Conservation (phyloP, 2,113 vertebrate genomes). For the Pleuronectes platessa region DNA sequence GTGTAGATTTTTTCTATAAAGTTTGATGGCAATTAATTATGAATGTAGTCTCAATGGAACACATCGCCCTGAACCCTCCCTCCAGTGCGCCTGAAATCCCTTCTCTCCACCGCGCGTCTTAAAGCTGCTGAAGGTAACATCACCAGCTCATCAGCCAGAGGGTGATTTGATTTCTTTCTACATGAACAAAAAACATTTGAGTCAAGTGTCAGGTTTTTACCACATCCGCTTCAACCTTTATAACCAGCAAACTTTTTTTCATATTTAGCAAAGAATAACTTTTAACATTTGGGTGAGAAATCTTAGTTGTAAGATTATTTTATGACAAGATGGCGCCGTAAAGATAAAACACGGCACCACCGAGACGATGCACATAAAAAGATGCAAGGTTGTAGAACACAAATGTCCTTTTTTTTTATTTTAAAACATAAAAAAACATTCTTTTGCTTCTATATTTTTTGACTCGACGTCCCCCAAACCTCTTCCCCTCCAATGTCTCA, state of each 20-base stretch:
- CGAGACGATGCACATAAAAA: background rate
- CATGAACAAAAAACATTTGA: constrained; percentile 26
- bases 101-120: background rate
- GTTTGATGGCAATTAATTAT: background rate
- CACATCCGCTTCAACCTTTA: constrained; percentile 32
- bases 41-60: background rate
- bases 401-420: constrained; percentile 16
- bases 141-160: constrained; percentile 6
- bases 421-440: background rate
- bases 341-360: background rate
- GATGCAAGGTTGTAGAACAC: background rate
- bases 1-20: too few species aligned
- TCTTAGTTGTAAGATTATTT: constrained; percentile 22
- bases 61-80: background rate
- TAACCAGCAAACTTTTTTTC: constrained; percentile 13
- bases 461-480: constrained; percentile 2
- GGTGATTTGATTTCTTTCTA: constrained; percentile 27
- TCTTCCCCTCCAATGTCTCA: constrained; percentile 17
- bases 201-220: constrained; percentile 23
- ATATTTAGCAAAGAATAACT: constrained; percentile 21
- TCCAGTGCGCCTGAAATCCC: background rate
- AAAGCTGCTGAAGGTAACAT: constrained; percentile 21
- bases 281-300: constrained; percentile 34
- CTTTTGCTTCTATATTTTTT: constrained; percentile 15
- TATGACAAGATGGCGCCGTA: background rate